Evolutionary conservation across 2,797 vertebrate species (phyloP).

Genomic region (Pipistrellus pipistrellus): DNA sequence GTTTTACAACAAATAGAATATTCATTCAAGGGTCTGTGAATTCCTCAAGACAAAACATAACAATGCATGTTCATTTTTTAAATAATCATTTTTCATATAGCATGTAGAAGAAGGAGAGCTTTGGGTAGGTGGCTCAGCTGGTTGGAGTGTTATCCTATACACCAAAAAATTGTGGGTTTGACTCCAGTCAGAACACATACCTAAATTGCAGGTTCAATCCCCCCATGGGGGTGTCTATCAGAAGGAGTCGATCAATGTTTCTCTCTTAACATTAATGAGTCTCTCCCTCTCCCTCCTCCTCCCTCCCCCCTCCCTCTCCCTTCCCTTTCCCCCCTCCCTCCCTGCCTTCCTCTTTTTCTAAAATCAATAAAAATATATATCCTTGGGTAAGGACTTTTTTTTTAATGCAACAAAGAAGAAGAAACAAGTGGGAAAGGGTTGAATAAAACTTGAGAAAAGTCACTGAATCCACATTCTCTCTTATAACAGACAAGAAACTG

Average conservation of each 20-base stretch:
- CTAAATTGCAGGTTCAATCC: neutral
- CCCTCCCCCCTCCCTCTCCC: neutral
- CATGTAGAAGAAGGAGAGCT: neutral
- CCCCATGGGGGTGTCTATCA: neutral
- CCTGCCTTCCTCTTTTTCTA: neutral
- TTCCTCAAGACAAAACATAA: slow-evolving; percentile 50
- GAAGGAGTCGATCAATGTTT: neutral
- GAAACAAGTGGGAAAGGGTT: slow-evolving; percentile 15
- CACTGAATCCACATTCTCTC: neutral
- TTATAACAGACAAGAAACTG: neutral
- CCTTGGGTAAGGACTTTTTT: neutral
- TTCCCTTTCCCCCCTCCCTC: too few species aligned
- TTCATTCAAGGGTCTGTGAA: slow-evolving; percentile 40
- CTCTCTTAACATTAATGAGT: neutral
- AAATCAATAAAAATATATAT: neutral
- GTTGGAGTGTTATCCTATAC: neutral
- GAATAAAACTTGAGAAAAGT: slow-evolving; percentile 48
- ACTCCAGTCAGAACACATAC: neutral
- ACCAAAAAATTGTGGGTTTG: neutral
- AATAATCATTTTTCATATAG: slow-evolving; percentile 41
- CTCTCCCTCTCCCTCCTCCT: neutral
- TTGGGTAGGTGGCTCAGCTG: neutral
- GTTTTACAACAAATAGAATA: slow-evolving; percentile 42
- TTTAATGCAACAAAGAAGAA: neutral
- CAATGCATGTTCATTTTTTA: slow-evolving; percentile 28